Evolutionary conservation across 1,140 invertebrate genomes (phyloP).

Genomic region (Drosophila pruinosa): DNA sequence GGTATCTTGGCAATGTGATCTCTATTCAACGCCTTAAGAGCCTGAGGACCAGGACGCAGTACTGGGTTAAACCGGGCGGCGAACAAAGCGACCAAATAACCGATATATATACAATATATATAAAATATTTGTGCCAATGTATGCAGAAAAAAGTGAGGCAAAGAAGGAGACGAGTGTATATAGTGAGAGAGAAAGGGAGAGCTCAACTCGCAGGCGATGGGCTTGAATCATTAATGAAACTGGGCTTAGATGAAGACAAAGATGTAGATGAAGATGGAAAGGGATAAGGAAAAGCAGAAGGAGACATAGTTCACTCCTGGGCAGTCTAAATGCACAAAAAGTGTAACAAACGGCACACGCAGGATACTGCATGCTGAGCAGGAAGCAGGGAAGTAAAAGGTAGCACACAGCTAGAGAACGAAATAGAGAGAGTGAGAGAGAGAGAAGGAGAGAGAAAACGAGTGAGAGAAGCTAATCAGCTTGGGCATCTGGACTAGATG

Average conservation of each 20-base stretch:
- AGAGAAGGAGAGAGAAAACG: slow-evolving; percentile 2
- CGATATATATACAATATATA: slow-evolving; percentile 57
- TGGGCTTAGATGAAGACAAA: slow-evolving; percentile 48
- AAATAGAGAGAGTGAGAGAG: slow-evolving; percentile 2
- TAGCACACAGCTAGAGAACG: background rate
- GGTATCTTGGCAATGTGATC: slow-evolving; percentile 1
- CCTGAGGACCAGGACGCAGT: slow-evolving; percentile 21
- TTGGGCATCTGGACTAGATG: slow-evolving; percentile 52
- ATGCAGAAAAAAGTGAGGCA: slow-evolving; percentile 33
- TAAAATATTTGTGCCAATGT: slow-evolving; percentile 79
- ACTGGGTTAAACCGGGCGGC: slow-evolving; percentile 44
- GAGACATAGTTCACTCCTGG: slow-evolving; percentile 3
- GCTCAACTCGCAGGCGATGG: slow-evolving; percentile 37
- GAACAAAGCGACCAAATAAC: slow-evolving; percentile 49
- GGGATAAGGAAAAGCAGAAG: background rate
- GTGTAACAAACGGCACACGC: slow-evolving; percentile 77
- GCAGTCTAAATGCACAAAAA: slow-evolving; percentile 63
- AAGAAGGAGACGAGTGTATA: background rate
- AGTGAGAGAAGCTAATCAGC: slow-evolving; percentile 46
- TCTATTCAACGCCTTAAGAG: slow-evolving; percentile 14
- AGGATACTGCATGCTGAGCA: slow-evolving; percentile 27
- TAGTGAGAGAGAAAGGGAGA: slow-evolving; percentile 9
- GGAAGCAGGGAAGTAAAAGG: slow-evolving; percentile 5
- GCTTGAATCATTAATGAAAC: slow-evolving; percentile 75
- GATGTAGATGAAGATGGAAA: background rate